Evolutionary conservation across 2,113 vertebrate genomes (phyloP).

Genomic region (Hippoglossus stenolepis): DNA sequence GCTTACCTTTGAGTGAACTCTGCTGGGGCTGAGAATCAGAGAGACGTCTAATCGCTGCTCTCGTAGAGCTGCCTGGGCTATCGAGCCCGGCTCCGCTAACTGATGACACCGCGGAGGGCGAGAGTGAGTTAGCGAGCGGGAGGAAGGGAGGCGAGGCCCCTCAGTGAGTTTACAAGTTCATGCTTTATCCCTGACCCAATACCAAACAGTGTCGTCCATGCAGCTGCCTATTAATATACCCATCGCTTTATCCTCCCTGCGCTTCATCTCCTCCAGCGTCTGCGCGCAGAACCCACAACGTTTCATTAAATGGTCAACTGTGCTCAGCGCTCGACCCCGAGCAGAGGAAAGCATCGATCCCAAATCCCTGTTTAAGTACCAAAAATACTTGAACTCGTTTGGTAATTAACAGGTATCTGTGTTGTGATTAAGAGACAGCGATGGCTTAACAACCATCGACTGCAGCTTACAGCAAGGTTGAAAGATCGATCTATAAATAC

Average conservation of each 20-base stretch:
- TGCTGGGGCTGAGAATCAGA: slow-evolving; percentile 79
- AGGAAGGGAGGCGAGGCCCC: slow-evolving; percentile 69
- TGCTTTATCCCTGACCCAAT: slow-evolving; percentile 83
- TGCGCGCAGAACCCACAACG: slow-evolving; percentile 40
- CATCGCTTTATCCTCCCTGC: slow-evolving; percentile 69
- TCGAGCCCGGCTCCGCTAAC: slow-evolving; percentile 69
- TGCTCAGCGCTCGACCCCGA: slow-evolving; percentile 55
- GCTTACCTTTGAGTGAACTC: slow-evolving; percentile 82
- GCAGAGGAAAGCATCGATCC: slow-evolving; percentile 72
- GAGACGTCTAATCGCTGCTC: slow-evolving; percentile 74
- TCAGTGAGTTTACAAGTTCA: slow-evolving; percentile 86
- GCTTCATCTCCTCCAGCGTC: slow-evolving; percentile 55
- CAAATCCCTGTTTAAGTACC: slow-evolving; percentile 82
- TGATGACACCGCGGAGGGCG: slow-evolving; percentile 74
- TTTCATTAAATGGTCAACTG: slow-evolving; percentile 77
- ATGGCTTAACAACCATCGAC: slow-evolving; percentile 81
- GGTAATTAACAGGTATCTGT: slow-evolving; percentile 86
- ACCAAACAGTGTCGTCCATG: slow-evolving; percentile 76
- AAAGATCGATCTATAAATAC: slow-evolving; percentile 69
- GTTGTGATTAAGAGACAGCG: slow-evolving; percentile 82
- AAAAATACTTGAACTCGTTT: slow-evolving; percentile 83
- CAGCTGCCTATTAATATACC: slow-evolving; percentile 80
- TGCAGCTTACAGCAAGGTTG: slow-evolving; percentile 79
- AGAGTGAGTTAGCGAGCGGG: slow-evolving; percentile 57
- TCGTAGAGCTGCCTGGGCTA: slow-evolving; percentile 60